These are phyloP conservation scores for Eucriotettix oculatus DNA, from an alignment of 2,888 invertebrate species.

Conservation along the genomic window DNA sequence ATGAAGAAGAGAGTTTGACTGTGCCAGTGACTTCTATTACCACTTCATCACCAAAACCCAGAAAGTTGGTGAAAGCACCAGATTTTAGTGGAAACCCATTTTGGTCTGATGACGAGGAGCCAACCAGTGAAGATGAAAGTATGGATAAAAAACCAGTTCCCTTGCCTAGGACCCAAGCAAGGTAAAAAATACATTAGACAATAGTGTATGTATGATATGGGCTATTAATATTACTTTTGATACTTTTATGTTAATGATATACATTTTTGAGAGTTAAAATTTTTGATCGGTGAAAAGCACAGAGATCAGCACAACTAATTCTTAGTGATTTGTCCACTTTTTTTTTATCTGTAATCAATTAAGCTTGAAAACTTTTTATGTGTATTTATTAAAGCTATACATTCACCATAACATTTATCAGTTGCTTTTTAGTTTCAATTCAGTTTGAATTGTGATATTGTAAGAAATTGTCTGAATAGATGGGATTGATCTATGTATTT, in stretches of 20 bases:
- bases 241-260: too few species aligned
- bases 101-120: slow-evolving; percentile 53
- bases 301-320: too few species aligned
- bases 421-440: neutral
- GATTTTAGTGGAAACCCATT: slow-evolving; percentile 50
- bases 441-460: neutral
- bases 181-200: too few species aligned
- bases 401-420: too few species aligned
- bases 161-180: slow-evolving; percentile 25
- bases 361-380: too few species aligned
- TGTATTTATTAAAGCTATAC: too few species aligned
- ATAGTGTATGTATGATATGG: too few species aligned
- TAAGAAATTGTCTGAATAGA: too few species aligned
- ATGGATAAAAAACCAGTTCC: slow-evolving; percentile 25
- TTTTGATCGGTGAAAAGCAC: neutral
- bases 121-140: slow-evolving; percentile 32
- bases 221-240: too few species aligned
- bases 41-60: slow-evolving; percentile 1
- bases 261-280: neutral
- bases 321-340: too few species aligned
- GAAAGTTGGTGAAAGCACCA: slow-evolving; percentile 24
- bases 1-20: slow-evolving; percentile 31
- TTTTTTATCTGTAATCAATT: too few species aligned
- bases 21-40: neutral
- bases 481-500: too few species aligned